These are phyloP conservation scores for Chaetoderma sp. DNA, from an alignment of 2,888 invertebrate species.

Conservation along the genomic window DNA sequence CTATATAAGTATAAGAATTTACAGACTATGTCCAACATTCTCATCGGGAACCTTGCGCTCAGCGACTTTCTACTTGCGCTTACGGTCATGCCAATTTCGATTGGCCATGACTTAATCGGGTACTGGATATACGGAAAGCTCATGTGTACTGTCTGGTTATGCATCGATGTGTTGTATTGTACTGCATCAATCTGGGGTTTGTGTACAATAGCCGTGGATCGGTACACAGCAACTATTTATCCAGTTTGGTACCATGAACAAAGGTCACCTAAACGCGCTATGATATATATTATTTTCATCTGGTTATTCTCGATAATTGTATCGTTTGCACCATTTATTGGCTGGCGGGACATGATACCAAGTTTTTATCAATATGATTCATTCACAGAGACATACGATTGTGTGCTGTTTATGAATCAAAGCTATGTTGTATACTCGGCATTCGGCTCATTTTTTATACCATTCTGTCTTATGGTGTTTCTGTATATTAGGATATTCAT, in stretches of 20 bases:
- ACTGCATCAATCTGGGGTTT: slow-evolving; percentile 70
- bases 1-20: slow-evolving; percentile 60
- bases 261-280: slow-evolving; percentile 58
- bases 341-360: slow-evolving; percentile 60
- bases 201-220: slow-evolving; percentile 68
- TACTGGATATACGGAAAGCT: slow-evolving; percentile 67
- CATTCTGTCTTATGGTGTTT: slow-evolving; percentile 64
- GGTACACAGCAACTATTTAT: slow-evolving; percentile 69
- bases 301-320: slow-evolving; percentile 68
- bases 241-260: slow-evolving; percentile 68
- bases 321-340: slow-evolving; percentile 67
- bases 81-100: slow-evolving; percentile 67
- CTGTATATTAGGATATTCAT: slow-evolving; percentile 67
- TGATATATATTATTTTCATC: slow-evolving; percentile 65
- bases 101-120: slow-evolving; percentile 64
- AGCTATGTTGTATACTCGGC: slow-evolving; percentile 69
- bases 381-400: slow-evolving; percentile 52
- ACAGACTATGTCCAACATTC: slow-evolving; percentile 68
- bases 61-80: slow-evolving; percentile 68
- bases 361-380: slow-evolving; percentile 51
- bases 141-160: slow-evolving; percentile 64
- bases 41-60: slow-evolving; percentile 69
- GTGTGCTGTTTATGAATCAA: slow-evolving; percentile 63
- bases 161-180: slow-evolving; percentile 68
- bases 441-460: slow-evolving; percentile 67